Evolutionary conservation across 2,113 vertebrate genomes (phyloP), one percentile per base, ranked within the genome.

Genomic region (Pelobates fuscus): DNA sequence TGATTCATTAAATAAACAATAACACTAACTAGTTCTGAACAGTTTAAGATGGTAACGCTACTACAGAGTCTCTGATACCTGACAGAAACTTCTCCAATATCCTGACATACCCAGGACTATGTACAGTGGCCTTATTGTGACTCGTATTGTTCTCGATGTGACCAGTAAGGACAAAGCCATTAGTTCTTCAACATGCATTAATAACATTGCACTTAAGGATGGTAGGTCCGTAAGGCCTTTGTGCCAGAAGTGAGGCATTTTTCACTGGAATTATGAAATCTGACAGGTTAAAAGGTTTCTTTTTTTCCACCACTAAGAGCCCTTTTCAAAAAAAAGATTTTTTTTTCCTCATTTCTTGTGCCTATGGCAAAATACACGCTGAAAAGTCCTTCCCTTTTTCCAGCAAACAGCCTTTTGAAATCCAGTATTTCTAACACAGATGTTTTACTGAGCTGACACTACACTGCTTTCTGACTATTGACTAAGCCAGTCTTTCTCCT

Each of bases 241-340:
- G 67, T 68, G 77, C 80, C 70, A 82, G 81, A 80, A 78, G 43
- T 43, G 71, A 80, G 73, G 26, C 14, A n/a, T 67, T 54, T 71
- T 69, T 63, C 73, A 80, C 64, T 41, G 72, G 76, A 78, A 75
- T 80, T 69, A 77, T 70, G 26, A 71, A 5, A 37, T 79, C 67
- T 80, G 68, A 80, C 54, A 68, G 81, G 58, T 71, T 80, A 79
- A 67, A 71, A 30, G 70, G 67, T 68, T 77, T 77, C 55, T 24
- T 49, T 43, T 60, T 60, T 63, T 78, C 52, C 3, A 67, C 63
- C 1, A 59, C 21, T 46, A 57, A 63, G 29, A 71, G 2, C 63
- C 55, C n/a, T 5, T 54, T 65, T 41, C 12, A 68, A 37, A 23
- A 68, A 76, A 67, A 52, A 44, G 30, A 23, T 26, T 43, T 25